A percentile compares a stretch with the other conserved stretches of the same genome.
Evolutionary conservation across 2,113 vertebrate species (phyloP).

Genomic region (Hydrolagus affinis): DNA sequence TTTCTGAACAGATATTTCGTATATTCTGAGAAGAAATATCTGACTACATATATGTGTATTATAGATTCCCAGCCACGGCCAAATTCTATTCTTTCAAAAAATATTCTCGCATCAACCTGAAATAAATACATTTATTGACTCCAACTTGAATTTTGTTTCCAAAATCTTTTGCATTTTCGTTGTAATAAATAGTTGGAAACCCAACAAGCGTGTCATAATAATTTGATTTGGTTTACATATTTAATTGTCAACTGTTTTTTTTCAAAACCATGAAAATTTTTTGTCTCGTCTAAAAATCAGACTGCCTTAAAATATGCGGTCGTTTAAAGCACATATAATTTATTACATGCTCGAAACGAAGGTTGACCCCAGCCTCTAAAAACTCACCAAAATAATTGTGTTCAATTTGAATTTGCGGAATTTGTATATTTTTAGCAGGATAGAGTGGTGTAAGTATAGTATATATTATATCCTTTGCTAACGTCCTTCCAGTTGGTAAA

Average conservation of each 20-base stretch:
- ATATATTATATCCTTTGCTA: background rate
- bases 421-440: background rate
- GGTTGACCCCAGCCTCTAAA: background rate
- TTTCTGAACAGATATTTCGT: background rate
- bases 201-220: background rate
- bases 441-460: too few relatives aligned
- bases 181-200: background rate
- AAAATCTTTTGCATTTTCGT: background rate
- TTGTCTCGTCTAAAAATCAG: background rate
- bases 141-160: background rate
- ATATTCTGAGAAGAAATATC: background rate
- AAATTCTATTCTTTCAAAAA: too few relatives aligned
- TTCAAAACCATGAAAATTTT: background rate
- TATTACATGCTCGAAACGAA: background rate
- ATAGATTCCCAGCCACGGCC: too few relatives aligned
- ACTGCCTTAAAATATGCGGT: background rate
- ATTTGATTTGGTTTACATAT: too few relatives aligned
- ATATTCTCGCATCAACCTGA: background rate
- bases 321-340: background rate
- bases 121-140: background rate
- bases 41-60: background rate
- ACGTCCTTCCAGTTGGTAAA: background rate
- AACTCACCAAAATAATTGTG: background rate
- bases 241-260: background rate
- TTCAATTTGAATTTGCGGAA: background rate